Base-by-base conservation (phyloP, 2,797 vertebrate genomes). In the Mastacembelus armatus region DNA sequence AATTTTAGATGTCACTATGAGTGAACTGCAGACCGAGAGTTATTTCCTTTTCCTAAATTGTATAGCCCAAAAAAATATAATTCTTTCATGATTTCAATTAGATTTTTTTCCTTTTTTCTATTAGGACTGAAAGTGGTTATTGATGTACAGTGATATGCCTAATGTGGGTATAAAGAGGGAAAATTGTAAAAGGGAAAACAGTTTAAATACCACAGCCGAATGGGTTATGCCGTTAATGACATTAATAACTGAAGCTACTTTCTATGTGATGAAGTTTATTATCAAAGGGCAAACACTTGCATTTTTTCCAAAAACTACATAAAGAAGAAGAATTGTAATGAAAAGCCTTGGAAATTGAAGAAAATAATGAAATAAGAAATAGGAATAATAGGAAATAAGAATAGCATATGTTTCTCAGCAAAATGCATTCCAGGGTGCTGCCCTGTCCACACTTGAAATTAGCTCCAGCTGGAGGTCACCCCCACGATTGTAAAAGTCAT, bases 381-480 rank as follows among this genome's bases (percentile, higher is more conserved):
- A 35, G 61, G 48, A 81, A 44, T 45, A 22, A 38, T 22, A 26
- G 50, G 39, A 43, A 33, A 54, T 26, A 49, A 45, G 58, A 24
- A 68, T 65, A 55, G 52, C 26, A n/a, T 42, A 35, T 44, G 43
- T 70, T 76, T 69, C 38, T 54, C 60, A 50, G 54, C 38, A 65
- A 78, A 80, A 74, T 81, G 73, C 60, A 71, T 45, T 69, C 24
- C 14, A 48, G 43, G 43, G 35, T 42, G 74, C 68, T 64, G 80
- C 59, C 30, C 43, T 36, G 61, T 61, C 59, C 21, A 77, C 33
- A 54, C 61, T 81, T 82, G 77, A 84, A 89, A 90, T 88, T 71
- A 89, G 71, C 78, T 71, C 39, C 75, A 44, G 80, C 80, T 82
- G 77, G 74, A 80, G 85, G 82, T 89, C 79, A 82, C 80, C 70